These are phyloP conservation scores for Bibio marci DNA, from an alignment of 2,888 invertebrate species.

Conservation along the genomic window DNA sequence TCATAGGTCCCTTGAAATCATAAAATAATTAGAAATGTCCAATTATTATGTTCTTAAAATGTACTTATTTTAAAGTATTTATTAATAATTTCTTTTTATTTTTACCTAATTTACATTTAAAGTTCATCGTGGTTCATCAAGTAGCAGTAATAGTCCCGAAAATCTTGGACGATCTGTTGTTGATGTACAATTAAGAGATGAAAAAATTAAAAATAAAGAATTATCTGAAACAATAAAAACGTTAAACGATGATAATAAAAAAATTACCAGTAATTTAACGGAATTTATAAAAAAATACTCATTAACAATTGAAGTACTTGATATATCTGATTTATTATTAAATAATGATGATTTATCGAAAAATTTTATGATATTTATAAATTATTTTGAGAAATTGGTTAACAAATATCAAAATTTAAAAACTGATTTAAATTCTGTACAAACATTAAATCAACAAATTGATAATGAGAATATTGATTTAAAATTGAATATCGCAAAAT, in stretches of 20 bases:
- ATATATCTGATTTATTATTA: conserved; percentile 6
- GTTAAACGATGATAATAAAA: conserved; percentile 12
- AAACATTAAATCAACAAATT: background rate
- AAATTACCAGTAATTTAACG: conserved; percentile 7
- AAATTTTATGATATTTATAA: conserved; percentile 14
- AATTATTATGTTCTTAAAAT: too few relatives aligned
- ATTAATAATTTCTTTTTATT: background rate
- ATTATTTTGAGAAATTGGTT: conserved; percentile 15
- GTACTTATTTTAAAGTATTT: too few relatives aligned
- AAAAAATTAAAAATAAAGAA: conserved; percentile 19
- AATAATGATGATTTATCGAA: conserved; percentile 11
- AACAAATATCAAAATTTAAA: conserved; percentile 12
- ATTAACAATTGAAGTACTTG: background rate
- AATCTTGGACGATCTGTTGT: conserved; percentile 23
- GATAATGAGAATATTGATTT: background rate
- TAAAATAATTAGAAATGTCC: too few relatives aligned
- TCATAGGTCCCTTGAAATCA: too few relatives aligned
- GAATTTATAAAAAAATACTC: background rate
- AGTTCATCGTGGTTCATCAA: background rate
- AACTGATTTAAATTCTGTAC: conserved; percentile 3
- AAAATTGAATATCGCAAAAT: too few relatives aligned
- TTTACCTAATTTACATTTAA: conserved; percentile 11
- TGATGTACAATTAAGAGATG: conserved; percentile 25
- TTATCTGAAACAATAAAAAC: conserved; percentile 13
- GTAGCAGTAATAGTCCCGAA: conserved; percentile 17